A percentile compares a stretch with the other conserved stretches of the same genome.
phyloP scores from a whole-genome alignment of 2,113 vertebrate species.

The Hiodon tergisus region DNA sequence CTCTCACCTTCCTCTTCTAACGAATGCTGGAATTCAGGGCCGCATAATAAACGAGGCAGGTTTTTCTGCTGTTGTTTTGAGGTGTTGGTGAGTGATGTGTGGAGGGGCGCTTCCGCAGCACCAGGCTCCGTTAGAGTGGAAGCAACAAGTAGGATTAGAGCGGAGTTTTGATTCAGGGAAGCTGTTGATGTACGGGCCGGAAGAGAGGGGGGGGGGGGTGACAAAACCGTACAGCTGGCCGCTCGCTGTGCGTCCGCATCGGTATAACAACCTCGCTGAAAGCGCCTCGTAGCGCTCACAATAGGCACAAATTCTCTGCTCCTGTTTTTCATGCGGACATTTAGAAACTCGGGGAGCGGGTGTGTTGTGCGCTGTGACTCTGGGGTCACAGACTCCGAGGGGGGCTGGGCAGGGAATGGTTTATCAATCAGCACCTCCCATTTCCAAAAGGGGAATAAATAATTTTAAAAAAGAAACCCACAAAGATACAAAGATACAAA shows the following conservation, averaged over 20 bases:
- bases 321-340: slow-evolving; percentile 71
- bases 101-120: slow-evolving; percentile 65
- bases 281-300: slow-evolving; percentile 65
- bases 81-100: slow-evolving; percentile 70
- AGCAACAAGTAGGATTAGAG: slow-evolving; percentile 85
- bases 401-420: slow-evolving; percentile 48
- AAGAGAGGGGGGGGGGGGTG: slow-evolving; percentile 62
- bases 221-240: slow-evolving; percentile 64
- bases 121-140: slow-evolving; percentile 49
- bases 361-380: slow-evolving; percentile 73
- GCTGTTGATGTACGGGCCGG: slow-evolving; percentile 58
- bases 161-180: slow-evolving; percentile 65
- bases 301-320: slow-evolving; percentile 74
- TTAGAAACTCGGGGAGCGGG: slow-evolving; percentile 58
- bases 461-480: slow-evolving; percentile 59
- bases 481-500: slow-evolving; percentile 68
- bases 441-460: slow-evolving; percentile 56
- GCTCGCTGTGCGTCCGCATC: slow-evolving; percentile 60
- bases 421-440: slow-evolving; percentile 63
- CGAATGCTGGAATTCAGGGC: slow-evolving; percentile 84
- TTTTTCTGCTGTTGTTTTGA: slow-evolving; percentile 30
- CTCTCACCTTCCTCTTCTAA: slow-evolving; percentile 64
- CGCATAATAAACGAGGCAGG: slow-evolving; percentile 83
- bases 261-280: slow-evolving; percentile 71
- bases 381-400: slow-evolving; percentile 75